These are phyloP conservation scores for Pseudococcus longispinus DNA, from an alignment of 2,888 invertebrate species.

Conservation along the genomic window DNA sequence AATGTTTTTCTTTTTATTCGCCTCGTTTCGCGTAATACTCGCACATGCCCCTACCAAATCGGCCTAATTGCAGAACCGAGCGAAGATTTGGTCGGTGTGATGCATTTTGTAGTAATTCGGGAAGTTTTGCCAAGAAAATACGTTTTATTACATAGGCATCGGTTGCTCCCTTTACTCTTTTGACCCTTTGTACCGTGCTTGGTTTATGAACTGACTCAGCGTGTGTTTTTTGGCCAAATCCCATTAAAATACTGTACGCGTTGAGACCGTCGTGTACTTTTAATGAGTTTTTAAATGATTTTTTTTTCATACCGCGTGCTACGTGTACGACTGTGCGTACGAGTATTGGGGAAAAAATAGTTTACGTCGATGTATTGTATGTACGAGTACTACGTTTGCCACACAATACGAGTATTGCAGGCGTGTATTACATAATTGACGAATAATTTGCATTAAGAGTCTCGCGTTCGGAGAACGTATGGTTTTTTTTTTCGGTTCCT, in stretches of 20 bases:
- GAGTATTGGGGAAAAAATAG: not conserved
- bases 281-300: constrained; percentile 34
- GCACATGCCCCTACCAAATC: not conserved
- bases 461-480: not conserved
- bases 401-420: not conserved
- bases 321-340: no score
- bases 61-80: not conserved
- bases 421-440: not conserved
- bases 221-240: constrained; percentile 3
- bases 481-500: no score
- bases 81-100: not conserved
- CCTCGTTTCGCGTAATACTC: not conserved
- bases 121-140: constrained; percentile 27
- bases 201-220: constrained; percentile 18
- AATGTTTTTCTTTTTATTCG: not conserved
- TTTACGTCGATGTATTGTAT: not conserved
- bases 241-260: not conserved
- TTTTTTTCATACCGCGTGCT: not conserved
- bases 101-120: not conserved
- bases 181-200: not conserved
- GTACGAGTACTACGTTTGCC: not conserved
- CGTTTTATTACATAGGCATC: not conserved
- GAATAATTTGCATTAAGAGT: not conserved
- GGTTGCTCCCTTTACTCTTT: not conserved
- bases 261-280: not conserved